Conservation (phyloP, 2,113 vertebrate genomes). For the Uria aalge region DNA sequence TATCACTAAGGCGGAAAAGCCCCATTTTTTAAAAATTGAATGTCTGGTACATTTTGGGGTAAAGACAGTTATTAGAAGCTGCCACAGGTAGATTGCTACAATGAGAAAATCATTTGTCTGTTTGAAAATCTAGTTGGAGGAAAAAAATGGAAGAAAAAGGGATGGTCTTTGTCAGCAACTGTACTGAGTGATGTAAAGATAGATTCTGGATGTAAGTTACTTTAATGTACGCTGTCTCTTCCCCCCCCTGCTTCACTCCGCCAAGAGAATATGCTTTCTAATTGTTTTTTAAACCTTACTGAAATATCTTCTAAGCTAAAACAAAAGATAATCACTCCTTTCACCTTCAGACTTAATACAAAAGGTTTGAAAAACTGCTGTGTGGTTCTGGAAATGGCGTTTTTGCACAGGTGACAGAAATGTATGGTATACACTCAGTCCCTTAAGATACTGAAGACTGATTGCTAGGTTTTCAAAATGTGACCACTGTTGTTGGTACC, state of each 20-base stretch:
- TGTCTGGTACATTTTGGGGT: neutral
- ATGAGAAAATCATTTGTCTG: neutral
- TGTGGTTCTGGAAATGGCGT: neutral
- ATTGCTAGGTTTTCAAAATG: neutral
- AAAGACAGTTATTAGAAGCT: neutral
- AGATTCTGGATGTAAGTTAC: neutral
- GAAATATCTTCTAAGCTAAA: neutral
- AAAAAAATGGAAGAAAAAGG: neutral
- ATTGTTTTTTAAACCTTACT: neutral
- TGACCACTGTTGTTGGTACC: neutral
- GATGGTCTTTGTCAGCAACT: neutral
- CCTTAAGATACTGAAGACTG: neutral
- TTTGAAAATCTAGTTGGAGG: neutral
- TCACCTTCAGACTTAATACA: neutral
- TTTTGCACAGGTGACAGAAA: neutral
- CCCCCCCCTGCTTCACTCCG: rapidly evolving
- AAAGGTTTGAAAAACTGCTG: neutral
- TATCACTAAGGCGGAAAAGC: neutral
- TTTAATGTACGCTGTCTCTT: neutral
- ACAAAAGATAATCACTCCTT: neutral
- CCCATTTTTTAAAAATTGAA: neutral
- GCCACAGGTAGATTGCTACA: neutral
- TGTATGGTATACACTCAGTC: neutral
- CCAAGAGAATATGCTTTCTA: neutral
- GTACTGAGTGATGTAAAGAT: neutral